A percentile compares a stretch with the other conserved stretches of the same genome.
Conservation (phyloP, 2,888 invertebrate genomes). For the Sepioteuthis lessoniana region DNA sequence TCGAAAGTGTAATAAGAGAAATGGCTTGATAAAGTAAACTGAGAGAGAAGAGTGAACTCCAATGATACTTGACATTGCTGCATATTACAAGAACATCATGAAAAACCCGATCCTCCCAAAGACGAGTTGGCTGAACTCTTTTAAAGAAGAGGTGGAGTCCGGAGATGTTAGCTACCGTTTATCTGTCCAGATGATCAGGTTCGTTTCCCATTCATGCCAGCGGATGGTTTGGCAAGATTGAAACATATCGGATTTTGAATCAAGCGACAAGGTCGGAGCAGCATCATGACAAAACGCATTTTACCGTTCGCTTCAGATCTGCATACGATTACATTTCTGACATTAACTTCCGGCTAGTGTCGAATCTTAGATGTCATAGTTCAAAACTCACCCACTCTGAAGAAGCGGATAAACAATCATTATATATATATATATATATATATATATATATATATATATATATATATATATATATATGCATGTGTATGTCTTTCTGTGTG, state of each 20-base stretch:
- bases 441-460: neutral
- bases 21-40: neutral
- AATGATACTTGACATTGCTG: neutral
- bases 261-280: neutral
- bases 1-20: neutral
- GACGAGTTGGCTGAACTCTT: neutral
- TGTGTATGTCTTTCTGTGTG: too few relatives aligned
- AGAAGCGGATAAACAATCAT: neutral
- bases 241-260: neutral
- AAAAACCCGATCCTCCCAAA: neutral
- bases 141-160: neutral
- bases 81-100: neutral
- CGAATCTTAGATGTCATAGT: neutral
- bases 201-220: neutral
- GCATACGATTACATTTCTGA: neutral
- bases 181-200: neutral
- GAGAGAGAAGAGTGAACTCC: neutral
- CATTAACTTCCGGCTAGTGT: conserved; percentile 21
- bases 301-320: neutral
- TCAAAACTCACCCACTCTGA: neutral
- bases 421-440: neutral
- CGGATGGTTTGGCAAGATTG: neutral
- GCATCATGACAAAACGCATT: neutral
- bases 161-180: neutral
- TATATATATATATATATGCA: too few relatives aligned